Conservation (phyloP, 2,113 vertebrate genomes). For the Urocolius indicus region DNA sequence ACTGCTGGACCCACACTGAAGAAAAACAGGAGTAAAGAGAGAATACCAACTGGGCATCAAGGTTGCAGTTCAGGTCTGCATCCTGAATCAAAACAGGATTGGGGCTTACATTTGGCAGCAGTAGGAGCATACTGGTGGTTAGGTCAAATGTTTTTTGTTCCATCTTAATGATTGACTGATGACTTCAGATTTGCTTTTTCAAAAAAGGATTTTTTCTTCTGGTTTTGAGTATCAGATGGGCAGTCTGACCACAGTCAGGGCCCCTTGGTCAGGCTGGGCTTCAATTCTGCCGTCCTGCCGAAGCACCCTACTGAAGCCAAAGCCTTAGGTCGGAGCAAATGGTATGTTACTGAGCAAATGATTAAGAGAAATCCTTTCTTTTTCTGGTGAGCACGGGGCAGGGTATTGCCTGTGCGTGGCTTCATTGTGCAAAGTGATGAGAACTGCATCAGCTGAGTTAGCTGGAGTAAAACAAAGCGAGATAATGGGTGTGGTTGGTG, state of each 20-base stretch:
- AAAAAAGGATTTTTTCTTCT: neutral
- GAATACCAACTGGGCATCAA: neutral
- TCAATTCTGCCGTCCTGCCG: neutral
- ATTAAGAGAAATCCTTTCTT: neutral
- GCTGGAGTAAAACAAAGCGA: neutral
- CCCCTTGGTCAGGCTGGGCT: neutral
- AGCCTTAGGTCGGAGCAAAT: neutral
- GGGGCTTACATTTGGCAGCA: neutral
- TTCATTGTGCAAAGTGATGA: neutral
- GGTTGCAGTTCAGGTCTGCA: neutral
- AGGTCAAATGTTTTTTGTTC: neutral
- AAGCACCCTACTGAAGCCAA: neutral
- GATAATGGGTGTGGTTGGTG: neutral
- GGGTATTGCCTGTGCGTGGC: neutral
- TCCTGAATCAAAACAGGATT: neutral
- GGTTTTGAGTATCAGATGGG: neutral
- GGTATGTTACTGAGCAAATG: neutral
- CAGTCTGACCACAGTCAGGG: neutral
- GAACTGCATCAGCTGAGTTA: neutral
- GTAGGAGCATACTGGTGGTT: neutral
- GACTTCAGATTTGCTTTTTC: neutral
- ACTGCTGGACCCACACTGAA: accelerated
- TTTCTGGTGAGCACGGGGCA: neutral
- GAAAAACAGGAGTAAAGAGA: neutral
- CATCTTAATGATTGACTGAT: neutral